Conservation (phyloP, 92 coral and sea anemone genomes). For the Palythoa heliodiscus region DNA sequence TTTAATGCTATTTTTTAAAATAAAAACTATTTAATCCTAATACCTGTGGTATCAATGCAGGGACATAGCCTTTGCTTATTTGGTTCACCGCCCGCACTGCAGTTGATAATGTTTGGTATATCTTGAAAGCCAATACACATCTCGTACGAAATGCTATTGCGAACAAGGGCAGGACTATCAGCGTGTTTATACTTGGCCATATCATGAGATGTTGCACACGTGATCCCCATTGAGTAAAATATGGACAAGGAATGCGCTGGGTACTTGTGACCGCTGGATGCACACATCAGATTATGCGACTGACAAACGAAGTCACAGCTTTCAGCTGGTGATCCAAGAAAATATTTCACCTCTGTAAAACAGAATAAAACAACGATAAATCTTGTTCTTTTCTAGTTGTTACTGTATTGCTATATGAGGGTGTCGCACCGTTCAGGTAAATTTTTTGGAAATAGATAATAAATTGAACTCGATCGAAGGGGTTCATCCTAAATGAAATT, state of each 20-base stretch:
- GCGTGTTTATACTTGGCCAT: neutral
- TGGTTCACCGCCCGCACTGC: neutral
- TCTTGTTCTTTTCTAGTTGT: too few species aligned
- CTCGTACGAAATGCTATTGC: neutral
- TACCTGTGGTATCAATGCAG: neutral
- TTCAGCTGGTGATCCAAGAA: neutral
- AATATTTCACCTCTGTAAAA: neutral
- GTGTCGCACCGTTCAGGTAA: too few species aligned
- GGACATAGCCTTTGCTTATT: neutral
- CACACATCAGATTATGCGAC: neutral
- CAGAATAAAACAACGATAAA: neutral
- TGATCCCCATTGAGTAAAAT: neutral
- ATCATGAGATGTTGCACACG: neutral
- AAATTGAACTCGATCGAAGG: too few species aligned
- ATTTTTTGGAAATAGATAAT: too few species aligned
- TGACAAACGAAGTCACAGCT: slow-evolving; percentile 2
- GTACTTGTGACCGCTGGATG: neutral
- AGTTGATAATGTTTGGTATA: neutral
- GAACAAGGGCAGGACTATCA: neutral
- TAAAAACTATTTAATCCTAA: too few species aligned
- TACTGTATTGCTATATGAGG: too few species aligned
- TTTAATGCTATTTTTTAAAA: too few species aligned
- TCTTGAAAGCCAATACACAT: neutral
- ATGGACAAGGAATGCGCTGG: neutral
- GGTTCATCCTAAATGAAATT: too few species aligned